Percentiles rank a stretch among this genome's conserved stretches.
phyloP scores from a whole-genome alignment of 2,888 invertebrate genomes.

The Ophraella communa region DNA sequence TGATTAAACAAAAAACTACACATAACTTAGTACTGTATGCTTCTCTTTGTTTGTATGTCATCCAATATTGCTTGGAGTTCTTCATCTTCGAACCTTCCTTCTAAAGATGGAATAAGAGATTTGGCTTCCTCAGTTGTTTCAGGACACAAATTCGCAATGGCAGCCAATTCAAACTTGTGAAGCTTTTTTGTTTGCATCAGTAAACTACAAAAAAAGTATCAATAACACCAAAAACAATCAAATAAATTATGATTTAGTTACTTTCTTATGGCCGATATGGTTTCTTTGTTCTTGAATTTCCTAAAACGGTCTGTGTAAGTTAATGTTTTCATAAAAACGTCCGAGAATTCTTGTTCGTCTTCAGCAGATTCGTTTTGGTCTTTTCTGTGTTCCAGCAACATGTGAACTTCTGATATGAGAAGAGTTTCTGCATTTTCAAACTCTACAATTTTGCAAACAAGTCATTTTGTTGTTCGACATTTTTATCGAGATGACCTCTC shows the following conservation, averaged over 20 bases:
- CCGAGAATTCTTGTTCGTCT: constrained; percentile 97
- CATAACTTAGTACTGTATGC: constrained; percentile 84
- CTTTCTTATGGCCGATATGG: constrained; percentile 95
- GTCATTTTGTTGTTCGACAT: neutral
- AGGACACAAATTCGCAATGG: constrained; percentile 97
- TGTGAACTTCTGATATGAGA: constrained; percentile 93
- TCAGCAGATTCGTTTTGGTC: constrained; percentile 98
- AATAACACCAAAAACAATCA: neutral
- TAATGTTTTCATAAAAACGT: constrained; percentile 97
- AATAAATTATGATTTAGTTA: constrained; percentile 58
- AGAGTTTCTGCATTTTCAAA: constrained; percentile 98
- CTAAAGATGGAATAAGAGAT: constrained; percentile 94
- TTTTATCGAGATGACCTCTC: constrained; percentile 4
- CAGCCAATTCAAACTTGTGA: constrained; percentile 98
- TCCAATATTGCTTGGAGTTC: constrained; percentile 95
- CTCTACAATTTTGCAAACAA: constrained; percentile 66
- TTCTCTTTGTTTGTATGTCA: constrained; percentile 97
- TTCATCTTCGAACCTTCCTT: constrained; percentile 97
- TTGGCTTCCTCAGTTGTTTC: constrained; percentile 99
- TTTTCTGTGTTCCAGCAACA: constrained; percentile 96
- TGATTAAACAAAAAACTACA: neutral
- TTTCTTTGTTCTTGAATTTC: constrained; percentile 98
- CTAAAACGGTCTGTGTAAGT: constrained; percentile 96
- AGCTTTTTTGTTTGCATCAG: constrained; percentile 87
- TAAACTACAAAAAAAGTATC: constrained; percentile 67